phyloP scores from a whole-genome alignment of 2,888 invertebrate genomes.

The Hirtodrosophila confusa region DNA sequence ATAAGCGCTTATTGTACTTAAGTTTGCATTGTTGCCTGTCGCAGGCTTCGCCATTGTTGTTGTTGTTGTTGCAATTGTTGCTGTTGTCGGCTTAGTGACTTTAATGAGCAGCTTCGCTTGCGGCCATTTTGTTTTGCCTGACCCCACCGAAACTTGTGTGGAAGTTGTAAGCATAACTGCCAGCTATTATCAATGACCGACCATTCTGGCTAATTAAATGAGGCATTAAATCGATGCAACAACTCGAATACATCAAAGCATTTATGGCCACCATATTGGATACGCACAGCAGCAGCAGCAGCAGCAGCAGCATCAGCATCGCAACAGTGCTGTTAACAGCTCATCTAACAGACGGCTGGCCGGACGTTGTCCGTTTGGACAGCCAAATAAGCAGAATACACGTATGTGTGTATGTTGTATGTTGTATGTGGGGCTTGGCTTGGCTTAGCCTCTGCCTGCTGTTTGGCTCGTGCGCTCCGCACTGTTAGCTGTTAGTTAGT shows the following conservation, averaged over 20 bases:
- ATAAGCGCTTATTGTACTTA: conserved; percentile 79
- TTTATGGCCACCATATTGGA: conserved; percentile 31
- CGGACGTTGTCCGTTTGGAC: too few species aligned
- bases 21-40: conserved; percentile 63
- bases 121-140: conserved; percentile 36
- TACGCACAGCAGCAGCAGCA: conserved; percentile 21
- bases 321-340: conserved; percentile 42
- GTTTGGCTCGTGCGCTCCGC: conserved; percentile 58
- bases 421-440: conserved; percentile 20
- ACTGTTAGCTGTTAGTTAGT: conserved; percentile 63
- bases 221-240: conserved; percentile 38
- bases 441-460: conserved; percentile 25
- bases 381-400: conserved; percentile 20
- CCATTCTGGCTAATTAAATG: conserved; percentile 47
- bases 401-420: neutral
- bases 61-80: conserved; percentile 21
- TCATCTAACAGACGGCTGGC: conserved; percentile 50
- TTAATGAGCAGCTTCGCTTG: conserved; percentile 49
- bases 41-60: conserved; percentile 41
- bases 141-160: conserved; percentile 4
- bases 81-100: conserved; percentile 18
- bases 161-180: conserved; percentile 32
- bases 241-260: conserved; percentile 20
- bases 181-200: conserved; percentile 21
- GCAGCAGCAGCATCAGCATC: conserved; percentile 17